phyloP scores from a whole-genome alignment of 1,140 invertebrate genomes.

The Tribolium castaneum region DNA sequence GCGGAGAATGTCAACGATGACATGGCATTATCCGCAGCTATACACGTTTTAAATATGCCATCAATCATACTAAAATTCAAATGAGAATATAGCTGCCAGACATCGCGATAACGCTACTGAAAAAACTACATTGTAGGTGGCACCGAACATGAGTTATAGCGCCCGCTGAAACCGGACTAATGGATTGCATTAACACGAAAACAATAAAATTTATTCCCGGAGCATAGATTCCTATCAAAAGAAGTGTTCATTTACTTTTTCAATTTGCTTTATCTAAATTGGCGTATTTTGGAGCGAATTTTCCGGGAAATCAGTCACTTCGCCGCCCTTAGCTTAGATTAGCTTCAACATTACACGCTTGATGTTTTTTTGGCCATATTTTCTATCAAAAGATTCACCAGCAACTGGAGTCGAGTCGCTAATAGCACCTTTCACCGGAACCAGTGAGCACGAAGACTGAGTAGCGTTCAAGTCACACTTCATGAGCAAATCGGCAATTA shows the following conservation, averaged over 20 bases:
- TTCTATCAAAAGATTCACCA: neutral
- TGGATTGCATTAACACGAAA: neutral
- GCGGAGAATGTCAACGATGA: constrained; percentile 43
- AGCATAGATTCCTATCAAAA: neutral
- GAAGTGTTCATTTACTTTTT: no score
- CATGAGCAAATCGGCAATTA: constrained; percentile 32
- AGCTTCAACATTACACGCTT: neutral
- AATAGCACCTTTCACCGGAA: constrained; percentile 27
- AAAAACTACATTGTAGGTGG: constrained; percentile 38
- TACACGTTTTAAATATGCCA: constrained; percentile 46
- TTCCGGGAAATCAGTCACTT: neutral
- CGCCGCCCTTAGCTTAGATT: neutral
- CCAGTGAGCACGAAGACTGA: constrained; percentile 17
- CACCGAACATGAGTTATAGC: constrained; percentile 9
- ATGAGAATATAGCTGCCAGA: constrained; percentile 45
- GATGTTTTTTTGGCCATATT: neutral
- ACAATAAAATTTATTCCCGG: neutral
- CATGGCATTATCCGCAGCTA: constrained; percentile 47
- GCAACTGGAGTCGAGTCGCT: neutral
- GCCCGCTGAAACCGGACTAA: neutral
- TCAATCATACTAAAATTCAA: constrained; percentile 53
- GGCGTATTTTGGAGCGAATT: no score
- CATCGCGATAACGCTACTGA: constrained; percentile 14
- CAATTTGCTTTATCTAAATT: no score
- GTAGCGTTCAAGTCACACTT: constrained; percentile 14